phyloP scores from a whole-genome alignment of 2,888 invertebrate species.

The Pardosa pseudoannulata region DNA sequence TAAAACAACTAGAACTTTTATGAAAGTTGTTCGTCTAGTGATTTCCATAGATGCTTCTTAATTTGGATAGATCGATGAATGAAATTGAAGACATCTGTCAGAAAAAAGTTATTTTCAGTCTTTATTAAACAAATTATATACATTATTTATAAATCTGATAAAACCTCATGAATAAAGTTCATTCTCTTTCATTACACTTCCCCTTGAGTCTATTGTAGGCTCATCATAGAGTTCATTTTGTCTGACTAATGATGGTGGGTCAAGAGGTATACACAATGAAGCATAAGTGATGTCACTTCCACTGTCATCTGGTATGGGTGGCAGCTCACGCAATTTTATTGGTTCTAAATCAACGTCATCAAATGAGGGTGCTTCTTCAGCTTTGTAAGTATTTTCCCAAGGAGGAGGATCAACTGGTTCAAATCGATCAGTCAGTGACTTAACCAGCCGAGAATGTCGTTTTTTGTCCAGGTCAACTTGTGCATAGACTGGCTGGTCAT shows the following conservation, averaged over 20 bases:
- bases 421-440: slow-evolving; percentile 19
- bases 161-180: slow-evolving; percentile 22
- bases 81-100: too few species aligned
- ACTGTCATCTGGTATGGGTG: slow-evolving; percentile 63
- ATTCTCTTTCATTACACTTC: slow-evolving; percentile 37
- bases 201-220: not conserved
- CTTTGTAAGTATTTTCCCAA: slow-evolving; percentile 43
- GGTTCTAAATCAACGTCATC: slow-evolving; percentile 68
- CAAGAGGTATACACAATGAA: slow-evolving; percentile 39
- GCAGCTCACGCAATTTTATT: slow-evolving; percentile 59
- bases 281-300: slow-evolving; percentile 56
- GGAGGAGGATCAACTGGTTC: slow-evolving; percentile 39
- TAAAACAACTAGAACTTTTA: too few species aligned
- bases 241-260: slow-evolving; percentile 35
- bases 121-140: too few species aligned
- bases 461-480: slow-evolving; percentile 64
- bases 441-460: slow-evolving; percentile 40
- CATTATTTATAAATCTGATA: too few species aligned
- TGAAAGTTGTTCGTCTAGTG: too few species aligned
- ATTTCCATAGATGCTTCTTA: too few species aligned
- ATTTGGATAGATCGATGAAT: too few species aligned
- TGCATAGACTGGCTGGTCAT: slow-evolving; percentile 51
- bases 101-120: too few species aligned
- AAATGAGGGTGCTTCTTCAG: slow-evolving; percentile 31
- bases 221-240: slow-evolving; percentile 51